Conservation (phyloP, 2,888 invertebrate species). For the Notodonta dromedarius region DNA sequence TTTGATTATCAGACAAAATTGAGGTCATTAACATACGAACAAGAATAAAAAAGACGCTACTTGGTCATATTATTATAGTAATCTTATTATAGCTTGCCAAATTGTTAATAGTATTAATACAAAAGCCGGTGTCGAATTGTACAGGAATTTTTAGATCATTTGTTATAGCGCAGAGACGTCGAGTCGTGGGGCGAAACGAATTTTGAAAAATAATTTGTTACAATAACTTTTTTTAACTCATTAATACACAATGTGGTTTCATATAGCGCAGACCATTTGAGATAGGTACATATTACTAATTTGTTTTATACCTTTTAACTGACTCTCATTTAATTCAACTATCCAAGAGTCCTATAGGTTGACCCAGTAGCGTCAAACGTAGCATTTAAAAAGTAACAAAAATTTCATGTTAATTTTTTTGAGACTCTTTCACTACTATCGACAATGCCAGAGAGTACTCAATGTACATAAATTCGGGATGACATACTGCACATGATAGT, state of each 20-base stretch:
- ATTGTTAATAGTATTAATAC: slow-evolving; percentile 79
- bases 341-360: too few species aligned
- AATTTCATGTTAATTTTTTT: too few species aligned
- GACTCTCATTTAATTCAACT: too few species aligned
- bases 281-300: background rate
- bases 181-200: slow-evolving; percentile 72
- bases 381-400: too few species aligned
- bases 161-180: slow-evolving; percentile 57
- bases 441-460: too few species aligned
- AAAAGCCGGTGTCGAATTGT: slow-evolving; percentile 57
- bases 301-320: too few species aligned
- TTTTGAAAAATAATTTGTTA: slow-evolving; percentile 47
- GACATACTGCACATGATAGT: too few species aligned
- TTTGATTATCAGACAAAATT: slow-evolving; percentile 21
- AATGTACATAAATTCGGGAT: too few species aligned
- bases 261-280: background rate
- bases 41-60: slow-evolving; percentile 15
- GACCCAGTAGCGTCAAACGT: too few species aligned
- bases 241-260: slow-evolving; percentile 9
- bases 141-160: slow-evolving; percentile 72
- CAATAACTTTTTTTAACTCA: slow-evolving; percentile 3
- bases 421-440: too few species aligned
- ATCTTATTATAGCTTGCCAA: slow-evolving; percentile 75
- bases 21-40: slow-evolving; percentile 10
- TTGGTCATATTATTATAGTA: slow-evolving; percentile 38